These are phyloP conservation scores for Porites australiensis DNA, from an alignment of 64 coral and sea anemone species.

Conservation along the genomic window DNA sequence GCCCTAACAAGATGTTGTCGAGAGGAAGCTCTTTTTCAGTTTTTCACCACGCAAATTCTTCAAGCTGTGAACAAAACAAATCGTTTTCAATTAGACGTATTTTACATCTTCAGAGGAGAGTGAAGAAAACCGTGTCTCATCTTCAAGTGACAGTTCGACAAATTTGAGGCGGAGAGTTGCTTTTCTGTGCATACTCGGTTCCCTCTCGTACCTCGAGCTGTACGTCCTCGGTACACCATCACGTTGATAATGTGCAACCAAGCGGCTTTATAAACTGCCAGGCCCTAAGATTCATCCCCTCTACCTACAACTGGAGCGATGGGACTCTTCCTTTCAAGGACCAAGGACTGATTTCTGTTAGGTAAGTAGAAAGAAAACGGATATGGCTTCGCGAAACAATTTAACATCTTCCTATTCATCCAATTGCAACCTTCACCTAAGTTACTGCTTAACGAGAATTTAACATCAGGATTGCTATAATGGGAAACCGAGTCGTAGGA, in stretches of 20 bases:
- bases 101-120: slow-evolving; percentile 14
- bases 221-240: neutral
- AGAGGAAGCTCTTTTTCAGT: neutral
- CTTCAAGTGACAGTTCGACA: neutral
- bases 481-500: no score
- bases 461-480: no score
- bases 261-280: neutral
- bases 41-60: slow-evolving; percentile 3
- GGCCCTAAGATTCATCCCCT: neutral
- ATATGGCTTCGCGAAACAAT: no score
- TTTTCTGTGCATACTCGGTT: neutral
- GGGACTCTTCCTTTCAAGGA: neutral
- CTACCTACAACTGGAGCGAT: neutral
- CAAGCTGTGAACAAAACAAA: neutral
- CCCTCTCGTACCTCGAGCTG: neutral
- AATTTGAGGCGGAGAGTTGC: neutral
- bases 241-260: neutral
- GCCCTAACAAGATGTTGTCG: slow-evolving; percentile 20
- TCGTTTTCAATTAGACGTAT: slow-evolving; percentile 30
- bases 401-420: neutral
- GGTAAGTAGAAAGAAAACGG: neutral
- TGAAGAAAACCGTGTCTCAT: neutral
- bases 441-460: no score
- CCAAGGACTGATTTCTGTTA: neutral
- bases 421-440: neutral